Evolutionary conservation across 2,888 invertebrate genomes (phyloP), one percentile per base, ranked within the genome.

Genomic region (Arctia plantaginis): DNA sequence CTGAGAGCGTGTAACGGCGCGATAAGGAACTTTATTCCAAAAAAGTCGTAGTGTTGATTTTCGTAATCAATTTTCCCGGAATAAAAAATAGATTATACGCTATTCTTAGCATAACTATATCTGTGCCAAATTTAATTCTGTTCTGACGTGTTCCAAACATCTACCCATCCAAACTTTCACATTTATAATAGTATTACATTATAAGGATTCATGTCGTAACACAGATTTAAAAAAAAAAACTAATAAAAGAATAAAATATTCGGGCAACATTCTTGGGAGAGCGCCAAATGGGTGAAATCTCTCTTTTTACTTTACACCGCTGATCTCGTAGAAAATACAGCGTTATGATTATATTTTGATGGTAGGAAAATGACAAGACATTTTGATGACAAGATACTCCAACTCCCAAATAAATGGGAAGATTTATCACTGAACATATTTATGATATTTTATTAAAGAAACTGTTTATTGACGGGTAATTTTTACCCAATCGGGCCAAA

Each of bases 201-300:
- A 55, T 12, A 55, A 55, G 3, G 12, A n/a, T 30, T 15, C 6
- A 59, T 59, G 15, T 30, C 62, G 62, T 62, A 62, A 39, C 18
- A 51, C 15, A 69, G 51, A 69, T 69, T 2, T 18, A 15, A 62
- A 69, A 55, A 74, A n/a, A 81, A 76, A 44, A 72, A 71, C 65
- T 73, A 76, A 64, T 72, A 77, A 71, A 39, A 35, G 35, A 55
- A 55, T 20, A 39, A n/a, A 70, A 74, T 75, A 59, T 66, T 77
- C 69, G 33, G 47, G 66, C n/a, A 1, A 75, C 74, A 72, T 72
- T 76, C 73, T 85, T 80, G 74, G 79, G 15, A 62, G 18, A 55
- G 44, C 12, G 75, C 83, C 80, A 81, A 78, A 69, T 80, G 71
- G 69, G 71, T 80, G 77, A 69, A 69, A 69, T 55, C n/a, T 41